Conservation (phyloP, 1,140 invertebrate genomes). For the Zaprionus inermis region DNA sequence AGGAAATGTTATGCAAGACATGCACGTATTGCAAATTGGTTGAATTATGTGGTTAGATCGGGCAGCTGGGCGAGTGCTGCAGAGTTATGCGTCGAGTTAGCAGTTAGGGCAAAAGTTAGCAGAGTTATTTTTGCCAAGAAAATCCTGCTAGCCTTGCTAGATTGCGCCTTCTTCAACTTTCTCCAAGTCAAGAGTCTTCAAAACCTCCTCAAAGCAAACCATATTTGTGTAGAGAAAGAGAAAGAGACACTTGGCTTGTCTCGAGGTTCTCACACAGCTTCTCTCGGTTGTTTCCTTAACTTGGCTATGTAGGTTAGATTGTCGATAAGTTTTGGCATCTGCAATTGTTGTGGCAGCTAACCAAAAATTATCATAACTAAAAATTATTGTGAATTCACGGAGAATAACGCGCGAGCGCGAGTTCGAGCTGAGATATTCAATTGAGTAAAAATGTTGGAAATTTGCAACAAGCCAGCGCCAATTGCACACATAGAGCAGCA, state of each 20-base stretch:
- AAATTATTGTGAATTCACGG: conserved; percentile 61
- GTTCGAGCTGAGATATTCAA: conserved; percentile 53
- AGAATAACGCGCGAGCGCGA: no score
- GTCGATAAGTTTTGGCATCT: conserved; percentile 33
- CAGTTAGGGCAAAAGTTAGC: conserved; percentile 33
- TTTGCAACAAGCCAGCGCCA: conserved; percentile 76
- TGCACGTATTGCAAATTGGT: conserved; percentile 61
- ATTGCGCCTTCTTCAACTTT: no score
- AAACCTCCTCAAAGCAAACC: neutral
- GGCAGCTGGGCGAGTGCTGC: conserved; percentile 27
- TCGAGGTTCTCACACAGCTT: neutral
- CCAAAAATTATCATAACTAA: conserved; percentile 77
- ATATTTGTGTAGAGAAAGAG: conserved; percentile 4
- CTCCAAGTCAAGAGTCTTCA: neutral
- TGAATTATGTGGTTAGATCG: conserved; percentile 61
- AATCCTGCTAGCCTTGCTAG: no score
- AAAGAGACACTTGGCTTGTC: neutral
- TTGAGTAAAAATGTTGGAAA: conserved; percentile 72
- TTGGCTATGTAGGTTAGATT: conserved; percentile 59
- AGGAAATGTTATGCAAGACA: conserved; percentile 79
- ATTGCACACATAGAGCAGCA: conserved; percentile 52
- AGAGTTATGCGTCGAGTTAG: conserved; percentile 26
- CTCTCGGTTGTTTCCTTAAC: neutral
- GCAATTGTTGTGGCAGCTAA: conserved; percentile 58
- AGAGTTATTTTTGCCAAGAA: neutral